Conservation (phyloP, 2,888 invertebrate species). For the Trachelus troglodyta region DNA sequence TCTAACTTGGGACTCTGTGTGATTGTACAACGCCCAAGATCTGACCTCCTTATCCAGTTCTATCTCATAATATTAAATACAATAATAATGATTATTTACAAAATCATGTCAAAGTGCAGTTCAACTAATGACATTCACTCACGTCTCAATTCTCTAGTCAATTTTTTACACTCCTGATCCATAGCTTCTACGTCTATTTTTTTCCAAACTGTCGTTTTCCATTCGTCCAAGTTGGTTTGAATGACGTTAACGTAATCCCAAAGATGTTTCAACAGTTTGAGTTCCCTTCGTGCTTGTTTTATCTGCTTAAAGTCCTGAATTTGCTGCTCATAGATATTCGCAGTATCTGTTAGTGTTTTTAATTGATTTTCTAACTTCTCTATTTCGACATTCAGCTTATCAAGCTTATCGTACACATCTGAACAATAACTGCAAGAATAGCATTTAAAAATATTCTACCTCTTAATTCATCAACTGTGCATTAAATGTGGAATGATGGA, state of each 20-base stretch:
- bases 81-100: slow-evolving; percentile 5
- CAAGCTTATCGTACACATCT: slow-evolving; percentile 77
- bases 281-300: slow-evolving; percentile 79
- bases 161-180: slow-evolving; percentile 94
- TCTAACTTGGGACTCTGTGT: slow-evolving; percentile 84
- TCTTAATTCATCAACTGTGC: neutral
- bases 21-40: slow-evolving; percentile 81
- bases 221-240: slow-evolving; percentile 85
- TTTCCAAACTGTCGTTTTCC: slow-evolving; percentile 95
- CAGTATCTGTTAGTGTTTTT: slow-evolving; percentile 76
- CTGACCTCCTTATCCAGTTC: slow-evolving; percentile 75
- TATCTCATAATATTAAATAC: slow-evolving; percentile 28
- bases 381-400: slow-evolving; percentile 77
- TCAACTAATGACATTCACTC: slow-evolving; percentile 33
- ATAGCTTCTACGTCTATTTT: slow-evolving; percentile 94
- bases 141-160: slow-evolving; percentile 86
- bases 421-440: slow-evolving; percentile 76
- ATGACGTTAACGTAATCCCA: slow-evolving; percentile 93
- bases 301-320: slow-evolving; percentile 86
- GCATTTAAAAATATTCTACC: slow-evolving; percentile 14
- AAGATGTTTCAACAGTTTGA: slow-evolving; percentile 81
- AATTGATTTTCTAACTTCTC: slow-evolving; percentile 76
- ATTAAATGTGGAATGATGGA: slow-evolving; percentile 3
- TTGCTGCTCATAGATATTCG: slow-evolving; percentile 86
- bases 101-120: neutral